Evolutionary conservation across 2,797 vertebrate genomes (phyloP).

Genomic region (Alcedo atthis): DNA sequence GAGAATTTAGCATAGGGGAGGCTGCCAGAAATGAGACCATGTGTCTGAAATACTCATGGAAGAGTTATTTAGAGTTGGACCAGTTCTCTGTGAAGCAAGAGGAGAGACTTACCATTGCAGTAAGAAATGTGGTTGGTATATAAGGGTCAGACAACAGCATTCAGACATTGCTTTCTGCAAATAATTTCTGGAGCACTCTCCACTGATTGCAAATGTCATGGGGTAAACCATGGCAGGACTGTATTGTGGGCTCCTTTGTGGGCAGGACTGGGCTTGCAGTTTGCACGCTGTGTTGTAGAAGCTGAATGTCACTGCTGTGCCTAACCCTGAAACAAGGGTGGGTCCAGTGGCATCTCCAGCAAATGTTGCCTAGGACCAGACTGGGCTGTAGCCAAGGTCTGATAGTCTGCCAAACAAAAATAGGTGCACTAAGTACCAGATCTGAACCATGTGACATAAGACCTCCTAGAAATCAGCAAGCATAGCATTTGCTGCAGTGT

Average conservation of each 20-base stretch:
- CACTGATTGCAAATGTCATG: not conserved
- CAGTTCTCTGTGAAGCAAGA: not conserved
- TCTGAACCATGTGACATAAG: conserved; percentile 78
- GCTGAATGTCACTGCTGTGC: conserved; percentile 8
- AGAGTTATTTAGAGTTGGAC: not conserved
- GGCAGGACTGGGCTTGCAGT: not conserved
- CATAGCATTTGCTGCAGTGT: not conserved
- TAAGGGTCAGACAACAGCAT: not conserved
- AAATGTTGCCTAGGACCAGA: conserved; percentile 79
- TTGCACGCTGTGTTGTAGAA: not conserved
- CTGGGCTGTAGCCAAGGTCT: conserved; percentile 80
- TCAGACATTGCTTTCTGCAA: not conserved
- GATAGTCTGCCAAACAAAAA: conserved; percentile 81
- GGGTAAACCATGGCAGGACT: not conserved
- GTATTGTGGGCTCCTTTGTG: not conserved
- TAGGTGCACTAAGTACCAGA: conserved; percentile 81
- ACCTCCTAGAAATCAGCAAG: conserved; percentile 70
- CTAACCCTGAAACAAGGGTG: conserved; percentile 80
- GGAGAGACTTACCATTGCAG: not conserved
- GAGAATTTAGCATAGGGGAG: conserved; percentile 20
- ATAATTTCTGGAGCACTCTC: not conserved
- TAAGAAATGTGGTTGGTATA: not conserved
- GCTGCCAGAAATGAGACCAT: conserved; percentile 44
- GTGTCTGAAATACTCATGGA: not conserved
- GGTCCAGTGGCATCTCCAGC: conserved; percentile 81